phyloP scores from a whole-genome alignment of 2,888 invertebrate genomes.

The Tetranychus truncatus region DNA sequence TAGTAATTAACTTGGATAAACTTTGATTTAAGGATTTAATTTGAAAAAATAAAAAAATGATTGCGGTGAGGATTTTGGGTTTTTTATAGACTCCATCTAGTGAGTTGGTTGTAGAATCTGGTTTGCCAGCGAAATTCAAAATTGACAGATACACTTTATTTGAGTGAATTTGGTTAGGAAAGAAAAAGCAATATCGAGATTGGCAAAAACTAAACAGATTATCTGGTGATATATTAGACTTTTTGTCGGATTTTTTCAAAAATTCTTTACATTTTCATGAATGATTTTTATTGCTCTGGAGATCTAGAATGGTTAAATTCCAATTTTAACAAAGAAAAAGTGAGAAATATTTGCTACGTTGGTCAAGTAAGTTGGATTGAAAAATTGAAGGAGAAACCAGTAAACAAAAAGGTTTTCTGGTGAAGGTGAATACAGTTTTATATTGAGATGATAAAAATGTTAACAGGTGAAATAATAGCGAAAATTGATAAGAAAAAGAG shows the following conservation, averaged over 20 bases:
- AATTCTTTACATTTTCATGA: not conserved
- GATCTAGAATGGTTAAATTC: not conserved
- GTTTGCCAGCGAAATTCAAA: not conserved
- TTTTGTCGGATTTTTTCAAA: not conserved
- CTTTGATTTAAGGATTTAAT: not conserved
- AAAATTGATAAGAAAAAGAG: too few species aligned
- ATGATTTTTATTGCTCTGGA: not conserved
- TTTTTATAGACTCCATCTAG: not conserved
- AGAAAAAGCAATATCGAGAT: not conserved
- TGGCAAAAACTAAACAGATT: not conserved
- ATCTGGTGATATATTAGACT: not conserved
- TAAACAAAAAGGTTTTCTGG: too few species aligned
- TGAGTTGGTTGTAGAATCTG: not conserved
- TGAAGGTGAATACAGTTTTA: too few species aligned
- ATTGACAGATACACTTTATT: not conserved
- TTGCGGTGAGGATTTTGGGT: too few species aligned
- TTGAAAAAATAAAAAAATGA: too few species aligned
- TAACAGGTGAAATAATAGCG: too few species aligned
- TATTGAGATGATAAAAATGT: too few species aligned
- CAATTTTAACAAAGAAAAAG: not conserved
- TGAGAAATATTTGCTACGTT: not conserved
- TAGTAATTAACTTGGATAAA: not conserved
- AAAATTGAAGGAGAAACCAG: too few species aligned
- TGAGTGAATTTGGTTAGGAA: not conserved
- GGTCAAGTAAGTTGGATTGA: not conserved